Conservation (phyloP, 2,888 invertebrate genomes). For the Ctenicera cuprea region DNA sequence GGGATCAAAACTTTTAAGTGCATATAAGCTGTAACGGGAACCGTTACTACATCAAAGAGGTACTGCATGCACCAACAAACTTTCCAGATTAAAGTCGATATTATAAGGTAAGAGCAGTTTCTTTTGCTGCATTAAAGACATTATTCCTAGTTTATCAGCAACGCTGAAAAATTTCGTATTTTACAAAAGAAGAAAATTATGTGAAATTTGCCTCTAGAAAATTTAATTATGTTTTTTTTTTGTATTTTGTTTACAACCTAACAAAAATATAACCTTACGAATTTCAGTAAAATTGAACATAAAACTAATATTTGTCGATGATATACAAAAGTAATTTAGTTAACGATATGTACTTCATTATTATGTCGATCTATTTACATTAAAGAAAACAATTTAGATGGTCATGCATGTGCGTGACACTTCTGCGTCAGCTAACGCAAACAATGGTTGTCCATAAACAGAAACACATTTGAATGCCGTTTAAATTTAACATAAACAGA, state of each 20-base stretch:
- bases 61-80: not conserved
- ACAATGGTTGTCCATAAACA: constrained; percentile 34
- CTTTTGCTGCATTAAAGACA: too few species aligned
- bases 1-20: constrained; percentile 14
- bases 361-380: constrained; percentile 1
- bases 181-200: too few species aligned
- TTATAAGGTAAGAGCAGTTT: too few species aligned
- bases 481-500: constrained; percentile 28
- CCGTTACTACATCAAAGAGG: not conserved
- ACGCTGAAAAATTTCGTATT: too few species aligned
- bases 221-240: too few species aligned
- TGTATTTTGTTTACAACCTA: too few species aligned
- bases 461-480: constrained; percentile 36
- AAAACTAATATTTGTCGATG: not conserved
- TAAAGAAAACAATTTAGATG: not conserved
- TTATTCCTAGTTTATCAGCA: too few species aligned
- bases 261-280: too few species aligned
- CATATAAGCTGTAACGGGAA: constrained; percentile 1
- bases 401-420: constrained; percentile 26
- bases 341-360: not conserved
- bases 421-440: constrained; percentile 20
- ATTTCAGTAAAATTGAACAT: too few species aligned
- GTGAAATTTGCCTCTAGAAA: too few species aligned
- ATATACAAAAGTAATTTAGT: not conserved
- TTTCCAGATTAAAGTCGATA: not conserved